These are phyloP conservation scores for Vanacampus margaritifer DNA, from an alignment of 2,113 vertebrate genomes.

Conservation along the genomic window DNA sequence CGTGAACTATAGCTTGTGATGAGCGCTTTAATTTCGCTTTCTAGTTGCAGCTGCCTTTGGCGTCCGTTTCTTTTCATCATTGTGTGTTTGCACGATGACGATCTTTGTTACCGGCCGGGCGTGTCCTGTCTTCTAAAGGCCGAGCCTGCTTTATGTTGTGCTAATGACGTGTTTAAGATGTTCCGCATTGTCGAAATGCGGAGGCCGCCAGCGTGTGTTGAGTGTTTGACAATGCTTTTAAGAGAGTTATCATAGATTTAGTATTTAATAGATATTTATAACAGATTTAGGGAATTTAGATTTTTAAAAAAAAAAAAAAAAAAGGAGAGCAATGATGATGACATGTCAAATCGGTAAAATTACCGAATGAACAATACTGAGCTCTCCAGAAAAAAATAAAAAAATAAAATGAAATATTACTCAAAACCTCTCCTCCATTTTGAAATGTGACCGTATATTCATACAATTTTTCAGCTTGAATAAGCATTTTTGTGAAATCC, in stretches of 20 bases:
- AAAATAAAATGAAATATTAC: no score
- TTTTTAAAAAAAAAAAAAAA: no score
- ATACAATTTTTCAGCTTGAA: no score
- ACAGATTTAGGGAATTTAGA: no score
- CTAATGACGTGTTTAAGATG: conserved; percentile 7
- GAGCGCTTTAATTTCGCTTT: conserved; percentile 2
- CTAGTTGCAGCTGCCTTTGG: neutral
- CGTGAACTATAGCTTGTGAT: neutral
- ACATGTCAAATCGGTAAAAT: no score
- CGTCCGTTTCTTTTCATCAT: neutral
- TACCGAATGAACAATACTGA: no score
- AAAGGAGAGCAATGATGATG: no score
- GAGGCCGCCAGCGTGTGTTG: neutral
- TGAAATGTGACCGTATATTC: no score
- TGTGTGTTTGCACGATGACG: neutral
- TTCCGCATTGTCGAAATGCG: neutral
- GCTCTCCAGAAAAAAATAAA: no score
- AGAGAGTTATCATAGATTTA: neutral
- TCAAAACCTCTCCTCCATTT: no score
- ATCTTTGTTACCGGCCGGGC: conserved; percentile 1
- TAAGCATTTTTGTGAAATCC: no score
- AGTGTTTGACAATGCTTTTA: neutral
- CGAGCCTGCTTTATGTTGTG: neutral
- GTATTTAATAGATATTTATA: no score
- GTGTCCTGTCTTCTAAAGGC: neutral